These are phyloP conservation scores for Pollachius pollachius DNA, from an alignment of 2,113 vertebrate genomes.

Conservation along the genomic window DNA sequence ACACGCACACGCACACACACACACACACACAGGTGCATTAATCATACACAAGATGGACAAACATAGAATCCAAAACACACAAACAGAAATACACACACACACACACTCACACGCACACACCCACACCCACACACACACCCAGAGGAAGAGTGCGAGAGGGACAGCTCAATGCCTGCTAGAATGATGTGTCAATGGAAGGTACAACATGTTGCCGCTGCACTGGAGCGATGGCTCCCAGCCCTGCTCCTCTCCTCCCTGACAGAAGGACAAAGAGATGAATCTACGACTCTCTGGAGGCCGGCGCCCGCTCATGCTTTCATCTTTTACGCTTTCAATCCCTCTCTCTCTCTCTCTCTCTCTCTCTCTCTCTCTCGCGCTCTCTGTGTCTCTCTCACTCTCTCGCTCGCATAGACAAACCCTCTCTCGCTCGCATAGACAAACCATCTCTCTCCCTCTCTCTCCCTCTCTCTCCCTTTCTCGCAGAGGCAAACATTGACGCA, in stretches of 20 bases:
- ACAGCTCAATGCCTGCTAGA: slow-evolving; percentile 66
- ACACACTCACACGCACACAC: neutral
- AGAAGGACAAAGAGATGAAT: slow-evolving; percentile 70
- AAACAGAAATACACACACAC: neutral
- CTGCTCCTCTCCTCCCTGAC: slow-evolving; percentile 64
- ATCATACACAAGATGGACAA: too few relatives aligned
- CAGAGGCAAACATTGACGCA: slow-evolving; percentile 48
- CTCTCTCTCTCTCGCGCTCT: too few relatives aligned
- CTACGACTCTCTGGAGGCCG: slow-evolving; percentile 57
- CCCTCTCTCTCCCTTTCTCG: slow-evolving; percentile 1
- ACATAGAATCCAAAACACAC: neutral
- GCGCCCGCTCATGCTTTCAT: slow-evolving; percentile 55
- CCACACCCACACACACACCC: slow-evolving; percentile 19
- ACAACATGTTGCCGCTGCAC: slow-evolving; percentile 65
- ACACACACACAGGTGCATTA: neutral
- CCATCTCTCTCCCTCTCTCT: slow-evolving; percentile 13
- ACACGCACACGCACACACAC: slow-evolving; percentile 2
- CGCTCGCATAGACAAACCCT: slow-evolving; percentile 1
- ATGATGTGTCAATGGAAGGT: slow-evolving; percentile 71
- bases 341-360: slow-evolving; percentile 25
- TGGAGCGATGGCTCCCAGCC: slow-evolving; percentile 52
- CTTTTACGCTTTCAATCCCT: slow-evolving; percentile 30
- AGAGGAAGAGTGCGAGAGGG: slow-evolving; percentile 16
- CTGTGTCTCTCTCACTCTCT: neutral
- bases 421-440: slow-evolving; percentile 2